These are phyloP conservation scores for Tragelaphus eurycerus DNA, from an alignment of 2,797 vertebrate species.

Conservation along the genomic window DNA sequence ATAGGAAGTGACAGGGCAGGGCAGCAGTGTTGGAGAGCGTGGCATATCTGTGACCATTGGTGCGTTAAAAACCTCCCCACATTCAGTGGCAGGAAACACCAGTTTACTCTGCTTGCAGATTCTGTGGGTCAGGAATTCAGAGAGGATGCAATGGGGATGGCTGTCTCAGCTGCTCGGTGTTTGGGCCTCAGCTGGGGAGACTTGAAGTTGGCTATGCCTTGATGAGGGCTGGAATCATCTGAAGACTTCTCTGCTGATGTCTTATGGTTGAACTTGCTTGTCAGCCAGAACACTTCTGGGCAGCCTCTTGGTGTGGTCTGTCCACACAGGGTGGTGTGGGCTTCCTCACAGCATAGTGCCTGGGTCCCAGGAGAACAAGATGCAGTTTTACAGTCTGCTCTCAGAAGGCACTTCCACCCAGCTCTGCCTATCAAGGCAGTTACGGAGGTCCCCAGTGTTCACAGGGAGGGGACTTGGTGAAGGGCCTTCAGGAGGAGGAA, in stretches of 20 bases:
- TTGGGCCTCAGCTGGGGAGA: neutral
- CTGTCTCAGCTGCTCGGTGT: neutral
- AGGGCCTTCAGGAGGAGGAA: neutral
- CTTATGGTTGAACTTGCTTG: neutral
- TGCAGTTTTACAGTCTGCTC: neutral
- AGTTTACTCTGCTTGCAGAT: accelerated
- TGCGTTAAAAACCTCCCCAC: accelerated
- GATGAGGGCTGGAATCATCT: neutral
- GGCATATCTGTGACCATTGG: accelerated
- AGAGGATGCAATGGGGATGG: accelerated
- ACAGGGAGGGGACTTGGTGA: neutral
- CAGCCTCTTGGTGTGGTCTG: neutral
- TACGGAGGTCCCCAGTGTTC: neutral
- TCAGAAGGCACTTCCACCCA: neutral
- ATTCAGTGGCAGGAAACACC: accelerated
- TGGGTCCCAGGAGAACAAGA: neutral
- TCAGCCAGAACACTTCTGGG: neutral
- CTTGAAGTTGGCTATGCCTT: neutral
- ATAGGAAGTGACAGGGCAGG: accelerated
- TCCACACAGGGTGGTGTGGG: neutral
- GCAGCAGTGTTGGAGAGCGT: accelerated
- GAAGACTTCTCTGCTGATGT: neutral
- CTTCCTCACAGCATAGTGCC: neutral
- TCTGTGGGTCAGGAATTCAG: neutral
- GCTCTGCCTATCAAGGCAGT: neutral